These are phyloP conservation scores for Drosophila ogumai DNA, from an alignment of 1,140 invertebrate genomes.

Conservation along the genomic window DNA sequence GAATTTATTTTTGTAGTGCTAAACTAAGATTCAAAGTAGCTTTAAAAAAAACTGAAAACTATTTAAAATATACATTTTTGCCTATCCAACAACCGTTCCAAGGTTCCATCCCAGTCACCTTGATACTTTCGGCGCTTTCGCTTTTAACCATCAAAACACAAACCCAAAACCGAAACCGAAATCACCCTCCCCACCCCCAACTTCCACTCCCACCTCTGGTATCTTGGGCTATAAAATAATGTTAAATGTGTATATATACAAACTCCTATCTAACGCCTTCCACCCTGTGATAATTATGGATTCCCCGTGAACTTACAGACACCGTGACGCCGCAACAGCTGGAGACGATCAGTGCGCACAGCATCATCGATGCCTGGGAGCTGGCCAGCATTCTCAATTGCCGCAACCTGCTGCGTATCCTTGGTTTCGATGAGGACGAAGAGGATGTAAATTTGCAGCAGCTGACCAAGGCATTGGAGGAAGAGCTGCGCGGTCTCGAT, in stretches of 20 bases:
- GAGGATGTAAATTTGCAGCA: constrained; percentile 88
- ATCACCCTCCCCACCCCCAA: constrained; percentile 9
- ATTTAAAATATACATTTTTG: background rate
- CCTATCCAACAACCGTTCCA: background rate
- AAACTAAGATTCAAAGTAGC: background rate
- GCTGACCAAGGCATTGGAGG: constrained; percentile 90
- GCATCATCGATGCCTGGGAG: constrained; percentile 90
- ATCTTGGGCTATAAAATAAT: constrained; percentile 61
- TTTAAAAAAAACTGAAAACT: background rate
- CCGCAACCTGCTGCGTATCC: constrained; percentile 87
- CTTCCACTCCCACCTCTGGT: constrained; percentile 42
- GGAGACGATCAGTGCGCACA: constrained; percentile 84
- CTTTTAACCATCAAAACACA: constrained; percentile 25
- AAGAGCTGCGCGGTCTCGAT: constrained; percentile 86
- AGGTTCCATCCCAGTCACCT: background rate
- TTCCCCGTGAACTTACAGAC: constrained; percentile 54
- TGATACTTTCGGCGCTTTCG: constrained; percentile 29
- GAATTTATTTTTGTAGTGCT: background rate
- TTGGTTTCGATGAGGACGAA: constrained; percentile 88
- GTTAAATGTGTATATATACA: constrained; percentile 50
- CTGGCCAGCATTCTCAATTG: constrained; percentile 88
- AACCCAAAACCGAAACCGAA: constrained; percentile 2
- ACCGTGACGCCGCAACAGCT: constrained; percentile 72
- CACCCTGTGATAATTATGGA: constrained; percentile 6
- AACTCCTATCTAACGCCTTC: constrained; percentile 1